phyloP scores from a whole-genome alignment of 35 echinoderm and acorn worm genomes.

The Anneissia japonica region DNA sequence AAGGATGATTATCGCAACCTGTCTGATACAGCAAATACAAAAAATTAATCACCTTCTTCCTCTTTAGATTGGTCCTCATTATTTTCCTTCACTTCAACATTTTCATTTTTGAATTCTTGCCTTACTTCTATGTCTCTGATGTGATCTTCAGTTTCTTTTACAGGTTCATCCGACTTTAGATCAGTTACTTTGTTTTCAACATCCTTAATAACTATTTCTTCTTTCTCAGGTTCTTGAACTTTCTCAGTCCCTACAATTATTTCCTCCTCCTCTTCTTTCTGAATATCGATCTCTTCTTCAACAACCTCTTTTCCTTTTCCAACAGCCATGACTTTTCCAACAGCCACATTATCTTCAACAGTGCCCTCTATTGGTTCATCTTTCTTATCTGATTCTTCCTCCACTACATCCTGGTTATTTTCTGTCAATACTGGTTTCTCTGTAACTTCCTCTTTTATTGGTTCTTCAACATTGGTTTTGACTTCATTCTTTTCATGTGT shows the following conservation, averaged over 20 bases:
- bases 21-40: too few species aligned
- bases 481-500: not conserved
- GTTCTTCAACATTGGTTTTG: not conserved
- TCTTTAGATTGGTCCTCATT: not conserved
- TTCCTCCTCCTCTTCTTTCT: constrained; percentile 34
- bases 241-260: not conserved
- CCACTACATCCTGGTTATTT: not conserved
- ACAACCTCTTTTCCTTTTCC: constrained; percentile 14
- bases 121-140: not conserved
- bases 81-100: not conserved
- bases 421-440: not conserved
- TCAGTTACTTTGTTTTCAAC: constrained; percentile 1
- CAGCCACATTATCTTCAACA: constrained; percentile 26
- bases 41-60: not conserved
- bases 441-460: not conserved
- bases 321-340: not conserved
- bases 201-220: not conserved
- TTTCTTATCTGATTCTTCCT: constrained; percentile 1
- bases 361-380: not conserved
- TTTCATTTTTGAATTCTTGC: not conserved
- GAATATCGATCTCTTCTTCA: too few species aligned
- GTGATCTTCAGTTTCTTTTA: not conserved
- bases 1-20: too few species aligned
- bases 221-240: not conserved
- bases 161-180: not conserved